These are phyloP conservation scores for Propithecus deckenii DNA, from an alignment of 2,797 vertebrate species.

Conservation along the genomic window DNA sequence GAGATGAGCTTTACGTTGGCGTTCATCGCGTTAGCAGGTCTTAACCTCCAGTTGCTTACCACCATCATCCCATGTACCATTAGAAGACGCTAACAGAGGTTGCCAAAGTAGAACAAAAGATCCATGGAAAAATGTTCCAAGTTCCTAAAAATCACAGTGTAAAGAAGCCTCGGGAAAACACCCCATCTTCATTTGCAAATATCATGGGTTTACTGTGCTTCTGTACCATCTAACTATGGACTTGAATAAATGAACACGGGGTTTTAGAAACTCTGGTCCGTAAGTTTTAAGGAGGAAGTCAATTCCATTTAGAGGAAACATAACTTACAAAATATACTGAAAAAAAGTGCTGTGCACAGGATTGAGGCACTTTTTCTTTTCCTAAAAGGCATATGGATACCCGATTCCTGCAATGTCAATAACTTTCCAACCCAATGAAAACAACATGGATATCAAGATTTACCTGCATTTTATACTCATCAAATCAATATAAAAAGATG, in stretches of 20 bases:
- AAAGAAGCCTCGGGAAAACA: not conserved
- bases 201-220: not conserved
- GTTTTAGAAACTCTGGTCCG: not conserved
- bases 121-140: not conserved
- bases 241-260: not conserved
- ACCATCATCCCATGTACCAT: not conserved
- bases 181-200: not conserved
- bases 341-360: not conserved
- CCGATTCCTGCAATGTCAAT: not conserved
- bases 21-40: not conserved
- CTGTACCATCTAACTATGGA: not conserved
- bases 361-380: not conserved
- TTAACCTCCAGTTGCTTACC: not conserved
- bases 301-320: not conserved
- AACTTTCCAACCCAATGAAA: conserved; percentile 32
- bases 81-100: not conserved
- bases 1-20: not conserved
- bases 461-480: conserved; percentile 62
- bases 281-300: not conserved
- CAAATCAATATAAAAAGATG: conserved; percentile 69
- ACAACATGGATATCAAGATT: conserved; percentile 56
- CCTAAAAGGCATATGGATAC: not conserved
- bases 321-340: not conserved
- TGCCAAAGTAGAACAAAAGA: not conserved
- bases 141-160: not conserved